These are phyloP conservation scores for Mechanitis messenoides DNA, from an alignment of 2,888 invertebrate genomes.

Conservation along the genomic window DNA sequence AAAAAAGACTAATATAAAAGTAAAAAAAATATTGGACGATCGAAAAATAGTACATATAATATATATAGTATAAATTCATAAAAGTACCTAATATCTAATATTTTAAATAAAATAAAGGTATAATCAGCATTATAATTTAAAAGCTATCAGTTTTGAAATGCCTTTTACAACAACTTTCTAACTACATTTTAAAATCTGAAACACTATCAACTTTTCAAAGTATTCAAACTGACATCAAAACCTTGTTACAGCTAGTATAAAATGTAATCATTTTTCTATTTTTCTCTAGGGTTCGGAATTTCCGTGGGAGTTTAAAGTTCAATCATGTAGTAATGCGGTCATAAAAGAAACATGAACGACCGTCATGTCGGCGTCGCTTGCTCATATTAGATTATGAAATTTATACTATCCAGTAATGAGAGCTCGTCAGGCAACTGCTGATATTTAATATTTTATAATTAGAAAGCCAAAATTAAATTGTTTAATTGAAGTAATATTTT, in stretches of 20 bases:
- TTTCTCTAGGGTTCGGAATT: slow-evolving; percentile 11
- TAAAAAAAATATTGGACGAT: too few species aligned
- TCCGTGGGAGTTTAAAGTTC: slow-evolving; percentile 23
- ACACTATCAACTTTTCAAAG: neutral
- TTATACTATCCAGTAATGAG: neutral
- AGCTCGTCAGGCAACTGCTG: too few species aligned
- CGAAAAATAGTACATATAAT: too few species aligned
- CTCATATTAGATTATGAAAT: slow-evolving; percentile 7
- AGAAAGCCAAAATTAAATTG: too few species aligned
- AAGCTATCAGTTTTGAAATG: neutral
- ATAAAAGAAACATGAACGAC: slow-evolving; percentile 21
- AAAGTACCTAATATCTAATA: too few species aligned
- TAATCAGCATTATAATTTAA: too few species aligned
- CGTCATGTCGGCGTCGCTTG: slow-evolving; percentile 10
- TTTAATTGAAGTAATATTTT: neutral
- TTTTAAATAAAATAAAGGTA: too few species aligned
- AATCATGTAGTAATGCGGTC: slow-evolving; percentile 21
- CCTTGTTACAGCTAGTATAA: slow-evolving; percentile 13
- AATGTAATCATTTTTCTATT: slow-evolving; percentile 26
- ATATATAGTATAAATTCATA: too few species aligned
- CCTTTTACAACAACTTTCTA: neutral
- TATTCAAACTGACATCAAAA: slow-evolving; percentile 19
- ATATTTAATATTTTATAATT: too few species aligned
- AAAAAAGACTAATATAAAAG: too few species aligned
- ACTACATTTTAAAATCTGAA: neutral